Base-by-base conservation (phyloP, 2,797 vertebrate species). In the Otolemur crassicaudatus region DNA sequence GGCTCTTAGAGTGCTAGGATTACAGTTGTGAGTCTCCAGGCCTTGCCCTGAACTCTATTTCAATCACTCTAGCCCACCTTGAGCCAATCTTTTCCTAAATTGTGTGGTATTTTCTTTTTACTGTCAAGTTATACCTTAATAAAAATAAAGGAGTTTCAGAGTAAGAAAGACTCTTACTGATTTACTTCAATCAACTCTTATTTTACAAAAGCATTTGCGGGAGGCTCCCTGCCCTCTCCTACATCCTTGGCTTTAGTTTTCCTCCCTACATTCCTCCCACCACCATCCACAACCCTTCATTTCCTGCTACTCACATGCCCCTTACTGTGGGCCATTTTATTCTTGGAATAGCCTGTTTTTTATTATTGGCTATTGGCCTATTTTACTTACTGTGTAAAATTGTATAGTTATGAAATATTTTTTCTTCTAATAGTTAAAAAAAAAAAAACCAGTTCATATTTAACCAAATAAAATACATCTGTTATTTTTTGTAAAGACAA, bases 371-470 rank as follows among this genome's bases (percentile, higher is more conserved):
- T 91, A 75, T 23, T 73, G 40, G 22, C 22, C 25, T 82, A 11
- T 16, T 72, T 77, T 90, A 5, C 31, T 84, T 22, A 29, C 19
- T 67, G 61, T 3, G 4, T 53, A 73, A 5, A 83, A 60, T 83
- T 79, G 86, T 88, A 70, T 91, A 73, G 9, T 61, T 83, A 31
- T 61, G 76, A 96, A 88, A 70, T 20, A 65, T 65, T 19, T 87
- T 91, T 31, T 60, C n/a, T 93, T 93, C 34, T 56, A 80, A 87
- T 91, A 40, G 73, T 43, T 56, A 75, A 96, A 94, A 56, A 94
- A 94, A 56, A 94, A 49, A 8, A 61, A 40, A 40, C 4, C 40
- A 2, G 17, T 85, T 96, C 87, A 84, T 58, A 37, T 53, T 56
- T 88, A 49, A 95, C 11, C 17, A 76, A 49, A 58, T 73, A 82